Evolutionary conservation across 2,113 vertebrate species (phyloP), one percentile per base, ranked within the genome.

Genomic region (Asarcornis scutulata): DNA sequence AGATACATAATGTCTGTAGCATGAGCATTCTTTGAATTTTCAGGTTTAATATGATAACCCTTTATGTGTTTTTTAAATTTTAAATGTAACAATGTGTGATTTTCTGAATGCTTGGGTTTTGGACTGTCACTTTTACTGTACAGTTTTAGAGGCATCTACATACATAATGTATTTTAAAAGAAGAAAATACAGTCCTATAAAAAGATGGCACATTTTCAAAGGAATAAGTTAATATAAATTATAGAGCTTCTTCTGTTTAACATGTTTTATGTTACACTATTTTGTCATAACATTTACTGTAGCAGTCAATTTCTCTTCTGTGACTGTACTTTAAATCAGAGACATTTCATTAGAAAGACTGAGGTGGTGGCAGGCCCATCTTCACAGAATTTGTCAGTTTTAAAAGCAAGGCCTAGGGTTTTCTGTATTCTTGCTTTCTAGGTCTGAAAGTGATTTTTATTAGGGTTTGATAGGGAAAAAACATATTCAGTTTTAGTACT

Each of bases 241-340:
- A 64, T 1, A 58, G 72, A 81, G 46, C 25, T 88, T 69, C 59
- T 68, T 81, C 34, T 26, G 12, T 1, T 93, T 52, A 84, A 88
- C 2, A 0, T 46, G 50, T 91, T 91, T 80, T 50, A 58, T 71
- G 17, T 93, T 95, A 68, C 7, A 68, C 44, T 16, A 36, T 58
- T 84, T 90, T 94, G 69, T 94, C 90, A 85, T 79, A 95, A 86
- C 58, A 89, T 93, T 95, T 91, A 76, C 86, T 55, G 18, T 81
- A 94, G 53, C 44, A 86, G 55, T 82, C 90, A 79, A 67, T 80
- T 83, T 79, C 25, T 86, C 25, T 46, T 26, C 38, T 81, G 6
- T 88, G 48, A 83, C 64, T 88, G 48, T 68, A 40, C 82, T 72
- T 91, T 13, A 68, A 78, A 74, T 79, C 34, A 90, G 56, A 92